These are phyloP conservation scores for Dromas ardeola DNA, from an alignment of 2,113 vertebrate species.

Conservation along the genomic window DNA sequence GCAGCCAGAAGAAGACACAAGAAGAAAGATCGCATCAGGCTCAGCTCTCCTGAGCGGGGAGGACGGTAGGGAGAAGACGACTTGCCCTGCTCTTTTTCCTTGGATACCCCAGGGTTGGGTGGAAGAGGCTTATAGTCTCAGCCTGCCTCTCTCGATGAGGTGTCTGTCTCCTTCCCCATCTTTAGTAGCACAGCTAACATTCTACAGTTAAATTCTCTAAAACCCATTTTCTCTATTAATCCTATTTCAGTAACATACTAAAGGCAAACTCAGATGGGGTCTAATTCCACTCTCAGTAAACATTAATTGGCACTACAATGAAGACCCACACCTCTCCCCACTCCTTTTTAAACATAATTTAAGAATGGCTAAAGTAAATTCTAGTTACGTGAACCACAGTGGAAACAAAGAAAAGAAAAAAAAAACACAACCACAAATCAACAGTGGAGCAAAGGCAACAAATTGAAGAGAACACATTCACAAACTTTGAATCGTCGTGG, in stretches of 20 bases:
- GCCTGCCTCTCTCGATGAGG: background rate
- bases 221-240: background rate
- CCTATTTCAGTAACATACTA: background rate
- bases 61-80: background rate
- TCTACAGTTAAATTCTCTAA: background rate
- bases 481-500: background rate
- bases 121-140: background rate
- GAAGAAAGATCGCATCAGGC: background rate
- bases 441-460: background rate
- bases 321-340: background rate
- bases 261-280: background rate
- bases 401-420: background rate
- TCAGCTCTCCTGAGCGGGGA: background rate
- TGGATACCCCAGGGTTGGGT: background rate
- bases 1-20: background rate
- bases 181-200: background rate
- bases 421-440: background rate
- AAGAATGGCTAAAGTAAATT: background rate
- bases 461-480: background rate
- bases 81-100: background rate
- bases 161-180: background rate
- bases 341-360: background rate
- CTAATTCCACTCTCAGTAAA: background rate
- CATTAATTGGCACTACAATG: background rate
- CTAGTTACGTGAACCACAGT: background rate